Evolutionary conservation across 1,140 invertebrate species (phyloP).

Genomic region (Xylocopa sonorina): DNA sequence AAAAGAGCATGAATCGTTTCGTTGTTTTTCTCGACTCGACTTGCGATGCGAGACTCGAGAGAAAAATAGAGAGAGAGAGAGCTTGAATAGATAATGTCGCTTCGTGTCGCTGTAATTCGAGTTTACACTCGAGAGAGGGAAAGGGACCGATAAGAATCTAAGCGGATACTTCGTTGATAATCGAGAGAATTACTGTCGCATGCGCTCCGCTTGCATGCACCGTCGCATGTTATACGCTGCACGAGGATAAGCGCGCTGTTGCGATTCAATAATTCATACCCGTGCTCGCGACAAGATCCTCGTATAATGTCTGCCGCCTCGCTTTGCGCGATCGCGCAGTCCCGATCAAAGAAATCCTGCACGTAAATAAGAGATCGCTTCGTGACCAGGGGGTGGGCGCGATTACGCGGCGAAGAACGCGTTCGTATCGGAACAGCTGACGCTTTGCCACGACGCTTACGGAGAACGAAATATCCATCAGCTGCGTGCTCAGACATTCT

Average conservation of each 20-base stretch:
- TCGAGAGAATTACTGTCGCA: neutral
- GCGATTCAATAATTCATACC: constrained; percentile 1
- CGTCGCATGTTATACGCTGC: neutral
- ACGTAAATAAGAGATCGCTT: neutral
- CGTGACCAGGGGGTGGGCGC: neutral
- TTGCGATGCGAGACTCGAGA: too few relatives aligned
- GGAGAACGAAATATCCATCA: neutral
- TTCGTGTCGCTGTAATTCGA: too few relatives aligned
- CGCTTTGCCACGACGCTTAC: neutral
- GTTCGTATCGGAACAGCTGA: neutral
- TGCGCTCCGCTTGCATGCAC: neutral
- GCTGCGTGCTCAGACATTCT: neutral
- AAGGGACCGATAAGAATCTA: constrained; percentile 6
- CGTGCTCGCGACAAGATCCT: neutral
- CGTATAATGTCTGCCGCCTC: neutral
- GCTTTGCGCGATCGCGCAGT: neutral
- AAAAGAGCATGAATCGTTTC: neutral
- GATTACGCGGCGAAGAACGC: neutral
- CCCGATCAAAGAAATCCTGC: neutral
- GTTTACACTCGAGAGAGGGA: too few relatives aligned
- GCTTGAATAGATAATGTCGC: too few relatives aligned
- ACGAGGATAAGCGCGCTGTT: neutral
- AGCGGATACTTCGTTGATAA: constrained; percentile 39
- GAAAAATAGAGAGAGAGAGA: neutral
- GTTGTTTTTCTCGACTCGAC: constrained; percentile 2